Evolutionary conservation across 1,140 invertebrate genomes (phyloP).

Genomic region (Augochlora pura): DNA sequence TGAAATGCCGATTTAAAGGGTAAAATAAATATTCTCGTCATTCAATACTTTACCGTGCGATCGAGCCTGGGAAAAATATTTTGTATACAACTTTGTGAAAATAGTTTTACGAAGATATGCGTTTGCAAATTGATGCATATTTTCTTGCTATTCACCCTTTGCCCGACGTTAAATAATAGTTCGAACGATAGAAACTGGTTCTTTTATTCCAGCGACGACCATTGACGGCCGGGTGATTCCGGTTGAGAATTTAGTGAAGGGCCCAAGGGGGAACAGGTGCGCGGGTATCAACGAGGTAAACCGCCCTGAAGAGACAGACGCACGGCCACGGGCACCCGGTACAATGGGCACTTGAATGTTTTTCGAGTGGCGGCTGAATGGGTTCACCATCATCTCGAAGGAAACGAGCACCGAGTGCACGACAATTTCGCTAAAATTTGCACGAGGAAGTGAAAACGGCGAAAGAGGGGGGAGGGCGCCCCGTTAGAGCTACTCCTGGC

Average conservation of each 20-base stretch:
- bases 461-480: too few relatives aligned
- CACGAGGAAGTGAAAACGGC: constrained; percentile 34
- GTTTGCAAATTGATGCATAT: too few relatives aligned
- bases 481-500: constrained; percentile 15
- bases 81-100: too few relatives aligned
- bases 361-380: constrained; percentile 29
- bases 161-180: too few relatives aligned
- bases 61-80: too few relatives aligned
- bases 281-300: constrained; percentile 23
- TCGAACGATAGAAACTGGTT: too few relatives aligned
- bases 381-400: constrained; percentile 41
- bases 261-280: not conserved
- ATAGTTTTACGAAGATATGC: too few relatives aligned
- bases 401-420: constrained; percentile 27
- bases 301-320: constrained; percentile 36
- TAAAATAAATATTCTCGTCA: too few relatives aligned
- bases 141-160: too few relatives aligned
- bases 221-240: constrained; percentile 3
- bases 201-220: too few relatives aligned
- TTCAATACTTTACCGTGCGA: too few relatives aligned
- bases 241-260: not conserved
- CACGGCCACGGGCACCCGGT: not conserved
- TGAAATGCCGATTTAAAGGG: too few relatives aligned
- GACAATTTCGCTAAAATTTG: constrained; percentile 51
- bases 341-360: constrained; percentile 39